These are phyloP conservation scores for Charadrius vociferus DNA, from an alignment of 2,113 vertebrate species.

Conservation along the genomic window DNA sequence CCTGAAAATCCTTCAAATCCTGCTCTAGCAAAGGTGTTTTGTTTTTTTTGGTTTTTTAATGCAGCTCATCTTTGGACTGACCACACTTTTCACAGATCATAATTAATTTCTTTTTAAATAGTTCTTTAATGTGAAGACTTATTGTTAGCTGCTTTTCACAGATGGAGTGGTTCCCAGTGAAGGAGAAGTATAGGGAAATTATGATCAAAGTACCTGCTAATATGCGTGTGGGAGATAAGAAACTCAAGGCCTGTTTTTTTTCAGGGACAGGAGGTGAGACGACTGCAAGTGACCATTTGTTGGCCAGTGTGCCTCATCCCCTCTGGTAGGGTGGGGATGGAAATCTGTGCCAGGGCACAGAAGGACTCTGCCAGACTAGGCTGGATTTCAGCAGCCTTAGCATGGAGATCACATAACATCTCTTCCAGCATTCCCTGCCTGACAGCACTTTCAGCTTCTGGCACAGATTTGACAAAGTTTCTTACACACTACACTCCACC, in stretches of 20 bases:
- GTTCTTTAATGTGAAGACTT: neutral
- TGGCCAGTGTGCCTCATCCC: neutral
- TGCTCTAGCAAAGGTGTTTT: neutral
- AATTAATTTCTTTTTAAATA: neutral
- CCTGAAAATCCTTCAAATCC: neutral
- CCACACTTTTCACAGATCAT: neutral
- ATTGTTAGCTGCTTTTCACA: neutral
- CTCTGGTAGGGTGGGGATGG: neutral
- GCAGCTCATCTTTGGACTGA: neutral
- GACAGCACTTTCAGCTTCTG: neutral
- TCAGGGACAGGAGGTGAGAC: neutral
- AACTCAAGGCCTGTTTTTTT: neutral
- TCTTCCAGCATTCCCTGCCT: neutral
- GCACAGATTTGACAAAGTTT: neutral
- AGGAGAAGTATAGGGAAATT: neutral
- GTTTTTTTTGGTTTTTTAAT: neutral
- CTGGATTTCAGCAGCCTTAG: neutral
- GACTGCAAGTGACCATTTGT: neutral
- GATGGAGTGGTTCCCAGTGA: neutral
- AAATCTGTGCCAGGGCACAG: neutral
- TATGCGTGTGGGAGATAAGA: neutral
- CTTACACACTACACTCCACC: neutral
- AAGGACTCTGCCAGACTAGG: neutral
- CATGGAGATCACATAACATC: neutral
- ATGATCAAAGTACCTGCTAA: neutral